Evolutionary conservation across 2,113 vertebrate species (phyloP).

Genomic region (Pygoscelis adeliae): DNA sequence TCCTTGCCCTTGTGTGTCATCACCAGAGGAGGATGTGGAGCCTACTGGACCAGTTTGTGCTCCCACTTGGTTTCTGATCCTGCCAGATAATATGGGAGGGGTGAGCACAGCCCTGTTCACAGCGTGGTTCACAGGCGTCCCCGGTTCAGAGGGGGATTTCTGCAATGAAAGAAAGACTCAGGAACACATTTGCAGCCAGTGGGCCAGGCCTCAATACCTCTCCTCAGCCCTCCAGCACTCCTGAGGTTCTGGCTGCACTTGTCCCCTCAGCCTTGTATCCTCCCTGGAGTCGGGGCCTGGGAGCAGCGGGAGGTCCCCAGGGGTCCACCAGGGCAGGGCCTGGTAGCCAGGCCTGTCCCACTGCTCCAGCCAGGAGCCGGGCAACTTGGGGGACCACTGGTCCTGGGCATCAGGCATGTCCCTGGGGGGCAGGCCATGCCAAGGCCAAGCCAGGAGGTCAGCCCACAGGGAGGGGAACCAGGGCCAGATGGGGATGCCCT

Average conservation of each 20-base stretch:
- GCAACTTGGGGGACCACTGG: not conserved
- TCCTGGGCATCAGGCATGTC: too few species aligned
- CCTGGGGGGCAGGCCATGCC: not conserved
- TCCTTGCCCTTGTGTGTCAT: not conserved
- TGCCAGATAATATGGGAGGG: not conserved
- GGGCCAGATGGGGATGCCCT: not conserved
- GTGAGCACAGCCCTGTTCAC: rapidly evolving
- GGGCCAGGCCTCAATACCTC: too few species aligned
- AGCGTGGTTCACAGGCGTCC: not conserved
- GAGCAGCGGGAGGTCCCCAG: not conserved
- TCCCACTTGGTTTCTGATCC: not conserved
- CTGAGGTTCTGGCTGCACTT: not conserved
- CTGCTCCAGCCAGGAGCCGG: not conserved
- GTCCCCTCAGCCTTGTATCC: not conserved
- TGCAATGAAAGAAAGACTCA: not conserved
- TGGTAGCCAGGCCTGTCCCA: not conserved
- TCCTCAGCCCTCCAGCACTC: not conserved
- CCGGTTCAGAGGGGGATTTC: not conserved
- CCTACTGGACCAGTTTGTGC: not conserved
- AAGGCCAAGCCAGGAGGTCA: not conserved
- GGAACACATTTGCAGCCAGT: not conserved
- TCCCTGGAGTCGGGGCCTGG: too few species aligned
- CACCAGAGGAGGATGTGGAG: not conserved
- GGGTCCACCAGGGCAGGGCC: not conserved
- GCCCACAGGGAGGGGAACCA: not conserved